Percentiles rank a stretch among this genome's conserved stretches.
Evolutionary conservation across 2,797 vertebrate species (phyloP).

Genomic region (Astyanax mexicanus): DNA sequence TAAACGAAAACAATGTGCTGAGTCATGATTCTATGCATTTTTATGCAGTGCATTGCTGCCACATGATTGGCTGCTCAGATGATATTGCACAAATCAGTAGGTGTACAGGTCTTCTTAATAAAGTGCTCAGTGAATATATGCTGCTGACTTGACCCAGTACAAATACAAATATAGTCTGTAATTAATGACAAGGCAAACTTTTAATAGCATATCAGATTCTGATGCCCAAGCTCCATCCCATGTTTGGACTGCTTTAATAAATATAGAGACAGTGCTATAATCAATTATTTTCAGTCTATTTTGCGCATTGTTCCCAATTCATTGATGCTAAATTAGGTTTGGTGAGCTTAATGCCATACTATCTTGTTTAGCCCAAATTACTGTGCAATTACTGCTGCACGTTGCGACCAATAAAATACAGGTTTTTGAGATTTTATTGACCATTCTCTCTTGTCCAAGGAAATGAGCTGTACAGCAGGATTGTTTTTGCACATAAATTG

Average conservation of each 20-base stretch:
- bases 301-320: not conserved
- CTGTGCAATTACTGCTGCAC: not conserved
- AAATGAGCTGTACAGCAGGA: no score
- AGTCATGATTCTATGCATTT: no score
- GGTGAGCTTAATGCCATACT: not conserved
- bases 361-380: not conserved
- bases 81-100: no score
- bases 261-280: not conserved
- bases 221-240: not conserved
- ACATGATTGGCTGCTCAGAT: no score
- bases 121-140: not conserved
- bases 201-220: not conserved
- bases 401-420: not conserved
- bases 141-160: no score
- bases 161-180: not conserved
- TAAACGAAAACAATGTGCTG: no score
- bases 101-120: no score
- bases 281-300: not conserved
- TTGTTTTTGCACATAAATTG: not conserved
- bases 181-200: not conserved
- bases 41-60: no score
- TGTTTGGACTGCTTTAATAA: not conserved
- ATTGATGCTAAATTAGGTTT: no score
- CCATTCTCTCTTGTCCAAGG: not conserved
- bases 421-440: not conserved